Percentiles rank a stretch among this genome's conserved stretches.
Conservation (phyloP, 64 coral and sea anemone species). For the Pocillopora verrucosa region DNA sequence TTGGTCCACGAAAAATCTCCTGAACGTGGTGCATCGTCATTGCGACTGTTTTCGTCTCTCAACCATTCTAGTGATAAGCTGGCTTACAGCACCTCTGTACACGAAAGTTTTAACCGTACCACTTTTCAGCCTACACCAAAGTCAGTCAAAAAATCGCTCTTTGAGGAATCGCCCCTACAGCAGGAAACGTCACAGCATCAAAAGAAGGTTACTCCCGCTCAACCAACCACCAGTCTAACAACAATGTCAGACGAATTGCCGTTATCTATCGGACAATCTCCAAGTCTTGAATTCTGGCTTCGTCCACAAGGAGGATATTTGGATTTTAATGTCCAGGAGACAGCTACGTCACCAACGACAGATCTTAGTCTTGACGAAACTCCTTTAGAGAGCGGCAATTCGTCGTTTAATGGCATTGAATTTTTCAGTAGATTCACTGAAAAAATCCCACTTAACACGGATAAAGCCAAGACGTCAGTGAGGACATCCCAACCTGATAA, state of each 20-base stretch:
- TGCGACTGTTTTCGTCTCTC: neutral
- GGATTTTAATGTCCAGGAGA: neutral
- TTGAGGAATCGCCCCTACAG: neutral
- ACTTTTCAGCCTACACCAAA: neutral
- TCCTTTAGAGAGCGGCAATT: slow-evolving; percentile 10
- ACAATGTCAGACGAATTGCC: neutral
- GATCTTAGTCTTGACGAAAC: neutral
- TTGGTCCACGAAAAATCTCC: neutral
- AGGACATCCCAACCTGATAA: neutral
- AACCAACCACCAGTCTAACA: neutral
- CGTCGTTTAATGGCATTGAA: slow-evolving; percentile 10
- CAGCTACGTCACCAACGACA: neutral
- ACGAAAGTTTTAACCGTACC: neutral
- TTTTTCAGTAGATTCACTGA: neutral
- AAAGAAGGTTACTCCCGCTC: neutral
- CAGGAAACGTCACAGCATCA: neutral
- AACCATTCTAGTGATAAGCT: neutral
- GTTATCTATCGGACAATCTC: neutral
- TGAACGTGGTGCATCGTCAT: neutral
- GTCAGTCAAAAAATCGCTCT: slow-evolving; percentile 13
- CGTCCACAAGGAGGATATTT: neutral
- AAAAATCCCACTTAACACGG: neutral
- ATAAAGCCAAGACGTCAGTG: neutral
- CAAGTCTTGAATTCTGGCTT: slow-evolving; percentile 33
- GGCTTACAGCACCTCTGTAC: neutral